These are phyloP conservation scores for Phalanger gymnotis DNA, from an alignment of 2,797 vertebrate genomes.

Conservation along the genomic window DNA sequence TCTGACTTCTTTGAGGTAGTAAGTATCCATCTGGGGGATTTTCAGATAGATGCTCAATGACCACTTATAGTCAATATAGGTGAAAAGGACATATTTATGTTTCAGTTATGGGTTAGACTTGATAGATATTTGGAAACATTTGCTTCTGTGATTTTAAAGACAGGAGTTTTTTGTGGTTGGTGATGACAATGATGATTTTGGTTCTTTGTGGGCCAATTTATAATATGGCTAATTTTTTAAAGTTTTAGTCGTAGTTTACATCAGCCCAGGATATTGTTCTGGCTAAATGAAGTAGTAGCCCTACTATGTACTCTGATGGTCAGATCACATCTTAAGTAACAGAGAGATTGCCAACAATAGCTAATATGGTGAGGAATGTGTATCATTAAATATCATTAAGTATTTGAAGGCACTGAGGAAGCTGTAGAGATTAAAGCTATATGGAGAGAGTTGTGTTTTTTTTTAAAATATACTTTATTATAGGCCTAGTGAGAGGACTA, in stretches of 20 bases:
- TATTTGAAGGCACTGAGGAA: not conserved
- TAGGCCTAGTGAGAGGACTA: not conserved
- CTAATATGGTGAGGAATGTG: not conserved
- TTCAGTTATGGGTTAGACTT: not conserved
- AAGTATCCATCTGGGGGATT: not conserved
- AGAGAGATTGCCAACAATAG: not conserved
- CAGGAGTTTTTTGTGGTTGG: not conserved
- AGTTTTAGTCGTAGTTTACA: not conserved
- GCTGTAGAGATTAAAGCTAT: not conserved
- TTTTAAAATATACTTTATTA: not conserved
- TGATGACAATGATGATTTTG: not conserved
- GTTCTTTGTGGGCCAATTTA: not conserved
- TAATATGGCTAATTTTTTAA: not conserved
- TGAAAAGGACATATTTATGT: not conserved
- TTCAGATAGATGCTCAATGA: not conserved
- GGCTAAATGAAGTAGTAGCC: not conserved
- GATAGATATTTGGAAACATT: not conserved
- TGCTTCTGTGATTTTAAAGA: not conserved
- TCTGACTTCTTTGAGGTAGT: not conserved
- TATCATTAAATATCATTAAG: not conserved
- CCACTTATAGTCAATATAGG: not conserved
- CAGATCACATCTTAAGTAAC: not conserved
- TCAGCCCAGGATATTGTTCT: not conserved
- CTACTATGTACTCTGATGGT: not conserved
- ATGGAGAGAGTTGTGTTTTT: not conserved